Base-by-base conservation (phyloP, 2,797 vertebrate genomes). In the Myotis vivesi region DNA sequence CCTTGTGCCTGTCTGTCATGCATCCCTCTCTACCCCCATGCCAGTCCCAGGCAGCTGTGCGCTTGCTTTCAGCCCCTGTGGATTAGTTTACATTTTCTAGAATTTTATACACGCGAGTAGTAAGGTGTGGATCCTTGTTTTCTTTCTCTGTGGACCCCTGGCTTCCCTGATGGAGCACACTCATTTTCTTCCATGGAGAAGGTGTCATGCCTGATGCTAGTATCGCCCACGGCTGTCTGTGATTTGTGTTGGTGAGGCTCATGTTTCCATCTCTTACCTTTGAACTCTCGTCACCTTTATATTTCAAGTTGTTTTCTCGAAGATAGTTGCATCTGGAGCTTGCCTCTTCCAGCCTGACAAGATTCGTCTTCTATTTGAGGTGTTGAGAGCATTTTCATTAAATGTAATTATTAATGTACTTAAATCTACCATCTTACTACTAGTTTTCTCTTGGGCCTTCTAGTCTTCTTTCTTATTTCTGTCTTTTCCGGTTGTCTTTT, bases 51-150 rank as follows among this genome's bases (percentile, higher is more conserved):
- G 41, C 33, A 22, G 19, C 72, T 72, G 6, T 85, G 64, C 17
- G 19, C 23, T 82, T 73, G n/a, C 77, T 75, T 68, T 82, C 66
- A 72, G 77, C 44, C 46, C 36, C 30, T 88, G 30, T 66, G n/a
- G 46, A 64, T 57, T 23, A 20, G n/a, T 33, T 82, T 88, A 25
- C 57, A 68, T 51, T 82, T 72, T 30, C 66, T 82, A 30, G 68
- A 66, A 75, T 82, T 66, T 73, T 46, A 75, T 49, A 30, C 66
- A 49, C 64, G 7, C 4, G 13, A 23, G 12, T 46, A 75, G 44
- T 66, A 46, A 88, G 49, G 19, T 30, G 30, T 46, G 77, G 57
- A 25, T 33, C 44, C 38, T 76, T n/a, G 30, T 36, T 75, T 33
- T 44, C 46, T 75, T 57, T 57, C 68, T 81, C 68, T 4, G 36